Conservation (phyloP, 2,797 vertebrate genomes). For the Tadarida brasiliensis region DNA sequence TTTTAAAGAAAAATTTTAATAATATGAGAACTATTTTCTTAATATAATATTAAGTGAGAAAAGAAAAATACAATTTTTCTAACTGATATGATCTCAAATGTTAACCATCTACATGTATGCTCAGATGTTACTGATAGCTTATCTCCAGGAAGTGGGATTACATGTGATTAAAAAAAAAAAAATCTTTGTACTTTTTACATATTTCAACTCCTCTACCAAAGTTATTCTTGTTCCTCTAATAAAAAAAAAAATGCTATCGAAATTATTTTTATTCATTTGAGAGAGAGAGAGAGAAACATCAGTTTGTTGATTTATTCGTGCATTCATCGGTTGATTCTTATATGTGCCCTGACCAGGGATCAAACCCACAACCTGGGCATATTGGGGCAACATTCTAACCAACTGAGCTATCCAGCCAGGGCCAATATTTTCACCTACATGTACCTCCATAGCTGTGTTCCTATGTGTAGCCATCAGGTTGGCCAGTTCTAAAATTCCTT, state of each 20-base stretch:
- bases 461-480: not conserved
- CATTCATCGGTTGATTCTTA: not conserved
- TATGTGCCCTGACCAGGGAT: not conserved
- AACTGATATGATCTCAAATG: not conserved
- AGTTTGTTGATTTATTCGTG: not conserved
- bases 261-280: not conserved
- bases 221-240: not conserved
- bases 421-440: not conserved
- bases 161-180: not conserved
- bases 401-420: not conserved
- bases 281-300: not conserved
- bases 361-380: not conserved
- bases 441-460: not conserved
- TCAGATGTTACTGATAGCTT: not conserved
- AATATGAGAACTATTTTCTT: not conserved
- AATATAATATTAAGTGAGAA: conserved; percentile 7
- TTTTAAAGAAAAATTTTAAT: not conserved
- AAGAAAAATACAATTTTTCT: not conserved
- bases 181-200: not conserved
- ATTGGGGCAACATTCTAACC: not conserved
- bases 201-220: not conserved
- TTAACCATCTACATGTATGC: not conserved
- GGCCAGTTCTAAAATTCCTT: not conserved
- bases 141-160: not conserved
- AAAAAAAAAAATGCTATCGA: not conserved